Base-by-base conservation (phyloP, 2,888 invertebrate genomes). In the Eilema depressum region DNA sequence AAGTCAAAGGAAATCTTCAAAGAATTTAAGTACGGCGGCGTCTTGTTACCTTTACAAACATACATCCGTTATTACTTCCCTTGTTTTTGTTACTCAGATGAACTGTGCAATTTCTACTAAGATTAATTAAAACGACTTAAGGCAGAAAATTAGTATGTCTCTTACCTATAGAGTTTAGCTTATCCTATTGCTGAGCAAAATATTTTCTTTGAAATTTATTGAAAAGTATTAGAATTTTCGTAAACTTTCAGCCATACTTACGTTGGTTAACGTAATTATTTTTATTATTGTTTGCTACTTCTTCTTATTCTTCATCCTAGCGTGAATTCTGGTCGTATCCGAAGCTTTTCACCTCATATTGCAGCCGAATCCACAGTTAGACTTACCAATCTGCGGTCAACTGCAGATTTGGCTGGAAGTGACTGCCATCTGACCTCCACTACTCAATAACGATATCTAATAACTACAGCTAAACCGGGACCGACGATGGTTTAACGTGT, bases 1-100 rank as follows among this genome's bases (percentile, higher is more conserved):
- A 63, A 74, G 25, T 70, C 67, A 76, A 81, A 79, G 70, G 70
- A 72, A 76, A 66, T 71, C 70, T 71, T 77, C 73, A 82, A 82
- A 82, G 81, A 47, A 66, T 63, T 26, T 62, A 59, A 68, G 63
- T 60, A 65, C 64, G 66, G 57, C 59, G 63, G 57, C 59, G 63
- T 75, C 70, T 65, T 59, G 66, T 69, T 75, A 73, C 71, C 75
- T 75, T 75, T 68, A 64, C 69, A 26, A 64, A 73, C 70, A 62
- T 77, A 25, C 59, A 76, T 63, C 70, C 65, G 61, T 63, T 68
- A 33, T 66, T 70, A 53, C 66, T 71, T 73, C 75, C 81, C 64
- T 62, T 63, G 63, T 64, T 72, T 37, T 5, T 60, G 23, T 26
- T 65, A 20, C 33, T 28, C 10, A 71, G 66, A 74, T 62, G 25